A percentile compares a stretch with the other conserved stretches of the same genome.
Conservation (phyloP, 2,797 vertebrate genomes). For the Neoniphon sammara region DNA sequence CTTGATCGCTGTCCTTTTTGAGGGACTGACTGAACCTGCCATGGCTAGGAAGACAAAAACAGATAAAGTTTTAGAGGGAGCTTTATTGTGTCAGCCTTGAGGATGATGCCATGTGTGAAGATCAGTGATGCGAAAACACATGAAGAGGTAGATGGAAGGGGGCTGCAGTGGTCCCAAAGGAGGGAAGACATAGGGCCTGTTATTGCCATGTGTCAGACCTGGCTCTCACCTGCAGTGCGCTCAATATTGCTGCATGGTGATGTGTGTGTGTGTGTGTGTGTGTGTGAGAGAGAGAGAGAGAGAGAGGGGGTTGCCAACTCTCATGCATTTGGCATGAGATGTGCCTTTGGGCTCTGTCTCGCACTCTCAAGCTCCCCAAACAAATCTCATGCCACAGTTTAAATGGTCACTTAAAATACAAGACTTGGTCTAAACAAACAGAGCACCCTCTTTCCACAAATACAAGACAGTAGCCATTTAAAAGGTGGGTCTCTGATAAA, state of each 20-base stretch:
- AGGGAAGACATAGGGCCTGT: slow-evolving; percentile 30
- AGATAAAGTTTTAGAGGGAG: slow-evolving; percentile 27
- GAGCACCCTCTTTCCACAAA: no score
- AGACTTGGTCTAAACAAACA: no score
- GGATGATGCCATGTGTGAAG: slow-evolving; percentile 59
- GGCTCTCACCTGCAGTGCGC: slow-evolving; percentile 44
- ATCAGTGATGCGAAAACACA: slow-evolving; percentile 51
- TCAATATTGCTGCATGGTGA: slow-evolving; percentile 10
- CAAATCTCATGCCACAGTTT: no score
- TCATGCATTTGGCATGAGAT: background rate
- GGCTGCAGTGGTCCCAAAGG: slow-evolving; percentile 37
- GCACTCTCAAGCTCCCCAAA: no score
- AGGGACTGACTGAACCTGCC: slow-evolving; percentile 19
- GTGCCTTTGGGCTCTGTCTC: no score
- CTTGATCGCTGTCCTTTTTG: slow-evolving; percentile 30
- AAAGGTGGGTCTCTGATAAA: no score
- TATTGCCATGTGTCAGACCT: slow-evolving; percentile 51
- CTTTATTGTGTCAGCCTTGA: slow-evolving; percentile 55
- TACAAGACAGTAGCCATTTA: no score
- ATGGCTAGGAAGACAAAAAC: slow-evolving; percentile 31
- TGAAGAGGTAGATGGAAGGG: slow-evolving; percentile 39
- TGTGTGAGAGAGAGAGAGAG: slow-evolving; percentile 3
- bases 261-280: slow-evolving; percentile 1
- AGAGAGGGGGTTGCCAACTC: background rate
- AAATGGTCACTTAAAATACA: no score